Conservation (phyloP, 1,140 invertebrate genomes). For the Hyposmocoma kahamanoa region DNA sequence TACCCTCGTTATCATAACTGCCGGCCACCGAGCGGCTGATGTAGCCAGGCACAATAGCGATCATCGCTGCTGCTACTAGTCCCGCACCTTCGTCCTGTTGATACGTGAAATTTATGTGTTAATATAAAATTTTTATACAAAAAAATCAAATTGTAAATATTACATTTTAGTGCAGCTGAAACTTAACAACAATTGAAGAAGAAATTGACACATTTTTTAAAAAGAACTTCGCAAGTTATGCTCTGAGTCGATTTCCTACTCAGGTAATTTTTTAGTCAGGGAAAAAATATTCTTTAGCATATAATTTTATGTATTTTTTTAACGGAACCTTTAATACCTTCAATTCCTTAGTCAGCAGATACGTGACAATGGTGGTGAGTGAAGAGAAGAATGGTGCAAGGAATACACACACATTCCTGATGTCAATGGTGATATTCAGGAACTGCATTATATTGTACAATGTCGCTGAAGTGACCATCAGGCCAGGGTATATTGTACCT, state of each 20-base stretch:
- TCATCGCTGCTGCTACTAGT: conserved; percentile 94
- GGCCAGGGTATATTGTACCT: conserved; percentile 97
- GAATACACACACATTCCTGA: conserved; percentile 98
- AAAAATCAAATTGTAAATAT: too few relatives aligned
- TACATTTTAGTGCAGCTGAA: too few relatives aligned
- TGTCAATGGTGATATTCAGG: conserved; percentile 95
- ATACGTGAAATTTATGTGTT: too few relatives aligned
- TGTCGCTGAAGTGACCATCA: conserved; percentile 97
- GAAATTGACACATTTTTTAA: too few relatives aligned
- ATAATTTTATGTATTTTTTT: too few relatives aligned
- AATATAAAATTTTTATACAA: too few relatives aligned
- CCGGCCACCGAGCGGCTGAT: conserved; percentile 98
- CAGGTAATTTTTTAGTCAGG: too few relatives aligned
- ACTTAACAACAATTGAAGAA: too few relatives aligned
- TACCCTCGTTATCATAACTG: conserved; percentile 99
- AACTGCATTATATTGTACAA: conserved; percentile 92
- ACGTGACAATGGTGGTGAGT: conserved; percentile 96
- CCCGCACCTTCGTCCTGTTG: conserved; percentile 93
- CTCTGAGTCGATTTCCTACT: too few relatives aligned
- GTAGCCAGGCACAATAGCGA: conserved; percentile 97
- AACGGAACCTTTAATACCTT: too few relatives aligned
- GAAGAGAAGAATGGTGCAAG: conserved; percentile 97
- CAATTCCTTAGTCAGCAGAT: conserved; percentile 95
- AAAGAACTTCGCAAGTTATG: too few relatives aligned
- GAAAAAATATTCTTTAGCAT: too few relatives aligned